Percentiles rank a stretch among this genome's conserved stretches.
Evolutionary conservation across 1,140 invertebrate genomes (phyloP).

Genomic region (Listronotus oregonensis): DNA sequence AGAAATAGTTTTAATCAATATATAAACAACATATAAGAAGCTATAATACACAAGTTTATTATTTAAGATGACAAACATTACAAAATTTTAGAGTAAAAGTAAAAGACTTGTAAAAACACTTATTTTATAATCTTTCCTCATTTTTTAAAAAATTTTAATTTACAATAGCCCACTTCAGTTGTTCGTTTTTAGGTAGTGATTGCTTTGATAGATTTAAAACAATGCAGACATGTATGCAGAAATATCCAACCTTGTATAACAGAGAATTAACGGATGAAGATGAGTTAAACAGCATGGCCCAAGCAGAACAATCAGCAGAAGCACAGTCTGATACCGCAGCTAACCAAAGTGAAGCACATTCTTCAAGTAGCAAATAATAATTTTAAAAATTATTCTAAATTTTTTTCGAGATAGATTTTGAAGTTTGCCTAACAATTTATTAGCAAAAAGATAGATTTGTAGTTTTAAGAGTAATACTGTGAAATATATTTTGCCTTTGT

Average conservation of each 20-base stretch:
- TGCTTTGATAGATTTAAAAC: constrained; percentile 88
- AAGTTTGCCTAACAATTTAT: not conserved
- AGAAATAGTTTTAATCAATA: no score
- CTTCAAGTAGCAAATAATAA: constrained; percentile 3
- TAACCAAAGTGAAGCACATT: not conserved
- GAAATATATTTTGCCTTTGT: not conserved
- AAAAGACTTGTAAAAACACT: no score
- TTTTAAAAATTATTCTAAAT: constrained; percentile 1
- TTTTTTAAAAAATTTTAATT: no score
- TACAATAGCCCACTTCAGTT: not conserved
- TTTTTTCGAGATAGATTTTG: not conserved
- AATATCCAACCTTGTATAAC: constrained; percentile 87
- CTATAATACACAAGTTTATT: no score
- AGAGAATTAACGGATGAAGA: constrained; percentile 63
- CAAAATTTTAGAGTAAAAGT: no score
- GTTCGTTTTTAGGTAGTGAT: constrained; percentile 69
- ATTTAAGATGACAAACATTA: no score
- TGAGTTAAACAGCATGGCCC: constrained; percentile 53
- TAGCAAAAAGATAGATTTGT: not conserved
- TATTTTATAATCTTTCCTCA: no score
- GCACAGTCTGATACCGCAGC: not conserved
- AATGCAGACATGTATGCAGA: constrained; percentile 92
- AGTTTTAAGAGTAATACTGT: constrained; percentile 1
- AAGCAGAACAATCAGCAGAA: constrained; percentile 34
- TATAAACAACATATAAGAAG: no score